Evolutionary conservation across 23 tunicate species (phyloP).

Genomic region (Halocynthia aurantium): DNA sequence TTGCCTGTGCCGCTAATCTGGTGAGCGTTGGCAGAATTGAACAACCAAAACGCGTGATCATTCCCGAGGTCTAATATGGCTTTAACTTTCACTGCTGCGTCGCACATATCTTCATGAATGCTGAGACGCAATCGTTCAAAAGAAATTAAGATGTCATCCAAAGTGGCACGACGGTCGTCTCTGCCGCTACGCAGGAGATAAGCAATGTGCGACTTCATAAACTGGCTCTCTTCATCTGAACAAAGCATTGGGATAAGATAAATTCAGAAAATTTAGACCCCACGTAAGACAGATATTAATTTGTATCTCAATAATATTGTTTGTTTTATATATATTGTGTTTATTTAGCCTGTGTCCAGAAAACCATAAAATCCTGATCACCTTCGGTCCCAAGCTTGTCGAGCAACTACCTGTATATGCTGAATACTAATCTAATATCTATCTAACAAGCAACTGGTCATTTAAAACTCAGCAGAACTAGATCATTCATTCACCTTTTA

Average conservation of each 20-base stretch:
- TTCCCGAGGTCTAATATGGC: conserved; percentile 35
- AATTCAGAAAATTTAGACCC: no score
- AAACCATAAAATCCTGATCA: no score
- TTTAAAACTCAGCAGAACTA: background rate
- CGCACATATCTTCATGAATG: conserved; percentile 37
- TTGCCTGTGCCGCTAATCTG: no score
- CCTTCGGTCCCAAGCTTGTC: no score
- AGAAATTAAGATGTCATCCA: conserved; percentile 83
- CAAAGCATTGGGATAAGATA: no score
- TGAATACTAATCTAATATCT: background rate
- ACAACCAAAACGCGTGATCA: conserved; percentile 26
- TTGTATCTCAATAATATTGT: no score
- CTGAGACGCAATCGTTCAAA: conserved; percentile 64
- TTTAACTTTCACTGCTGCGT: conserved; percentile 26
- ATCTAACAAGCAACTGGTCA: background rate
- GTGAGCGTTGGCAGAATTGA: background rate
- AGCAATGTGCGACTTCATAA: conserved; percentile 15
- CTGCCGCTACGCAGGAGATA: conserved; percentile 30
- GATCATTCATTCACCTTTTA: background rate
- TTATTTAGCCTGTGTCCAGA: no score
- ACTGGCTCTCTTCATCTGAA: background rate
- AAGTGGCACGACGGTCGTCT: conserved; percentile 49
- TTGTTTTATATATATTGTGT: no score
- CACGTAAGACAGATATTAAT: no score
- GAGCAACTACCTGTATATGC: no score